Percentiles rank a stretch among this genome's conserved stretches.
These are phyloP conservation scores for Thalassophryne amazonica DNA, from an alignment of 2,797 vertebrate genomes.

Conservation along the genomic window DNA sequence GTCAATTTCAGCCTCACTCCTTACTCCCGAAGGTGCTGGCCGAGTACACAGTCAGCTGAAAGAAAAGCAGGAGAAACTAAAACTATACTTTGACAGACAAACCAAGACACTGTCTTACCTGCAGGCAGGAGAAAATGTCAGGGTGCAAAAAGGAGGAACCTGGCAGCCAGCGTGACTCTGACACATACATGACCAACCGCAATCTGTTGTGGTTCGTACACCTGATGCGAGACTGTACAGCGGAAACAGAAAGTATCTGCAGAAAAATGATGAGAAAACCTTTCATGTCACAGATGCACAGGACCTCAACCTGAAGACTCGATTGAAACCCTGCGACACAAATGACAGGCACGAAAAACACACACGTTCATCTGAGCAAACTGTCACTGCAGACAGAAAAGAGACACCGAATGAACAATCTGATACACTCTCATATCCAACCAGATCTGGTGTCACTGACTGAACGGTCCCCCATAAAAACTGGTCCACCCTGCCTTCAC, in stretches of 20 bases:
- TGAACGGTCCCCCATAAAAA: too few species aligned
- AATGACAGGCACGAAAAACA: too few species aligned
- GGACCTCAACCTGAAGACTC: too few species aligned
- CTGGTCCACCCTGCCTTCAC: too few species aligned
- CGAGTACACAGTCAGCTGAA: background rate
- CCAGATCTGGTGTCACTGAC: too few species aligned
- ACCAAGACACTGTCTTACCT: background rate
- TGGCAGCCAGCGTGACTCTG: background rate
- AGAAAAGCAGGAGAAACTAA: constrained; percentile 2
- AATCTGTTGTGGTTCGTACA: background rate
- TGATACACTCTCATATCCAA: too few species aligned
- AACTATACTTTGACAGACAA: background rate
- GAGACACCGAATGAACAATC: too few species aligned
- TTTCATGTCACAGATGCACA: background rate
- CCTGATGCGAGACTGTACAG: background rate
- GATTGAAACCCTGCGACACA: too few species aligned
- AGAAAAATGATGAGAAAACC: background rate
- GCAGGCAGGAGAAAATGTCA: background rate
- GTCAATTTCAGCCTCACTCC: background rate
- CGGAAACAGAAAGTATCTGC: background rate
- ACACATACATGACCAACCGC: background rate
- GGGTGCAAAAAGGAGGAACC: background rate
- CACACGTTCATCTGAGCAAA: too few species aligned
- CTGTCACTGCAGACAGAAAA: too few species aligned
- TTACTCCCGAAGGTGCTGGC: background rate